These are phyloP conservation scores for Oreonectes daqikongensis DNA, from an alignment of 2,797 vertebrate genomes.

Conservation along the genomic window DNA sequence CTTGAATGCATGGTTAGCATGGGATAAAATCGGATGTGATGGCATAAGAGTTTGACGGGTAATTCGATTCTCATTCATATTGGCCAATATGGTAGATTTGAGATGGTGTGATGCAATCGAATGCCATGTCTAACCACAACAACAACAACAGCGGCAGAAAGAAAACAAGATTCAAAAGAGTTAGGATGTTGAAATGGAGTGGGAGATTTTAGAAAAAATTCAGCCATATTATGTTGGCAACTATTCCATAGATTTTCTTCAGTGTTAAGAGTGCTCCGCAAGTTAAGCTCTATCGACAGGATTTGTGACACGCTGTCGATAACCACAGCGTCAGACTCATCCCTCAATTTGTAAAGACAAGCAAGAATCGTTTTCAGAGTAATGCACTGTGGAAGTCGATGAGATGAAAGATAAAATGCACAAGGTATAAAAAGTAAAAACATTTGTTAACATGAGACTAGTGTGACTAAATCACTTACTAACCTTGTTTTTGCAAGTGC, in stretches of 20 bases:
- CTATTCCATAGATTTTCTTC: not conserved
- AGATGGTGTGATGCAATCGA: constrained; percentile 21
- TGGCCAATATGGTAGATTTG: constrained; percentile 17
- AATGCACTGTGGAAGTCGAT: not conserved
- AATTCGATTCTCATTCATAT: constrained; percentile 32
- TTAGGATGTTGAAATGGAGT: not conserved
- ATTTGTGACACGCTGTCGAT: not conserved
- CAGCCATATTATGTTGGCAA: not conserved
- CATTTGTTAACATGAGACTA: not conserved
- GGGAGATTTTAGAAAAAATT: not conserved
- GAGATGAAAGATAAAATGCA: not conserved
- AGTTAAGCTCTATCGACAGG: not conserved
- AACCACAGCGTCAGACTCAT: not conserved
- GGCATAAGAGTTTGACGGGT: constrained; percentile 7
- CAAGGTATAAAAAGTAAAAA: too few species aligned
- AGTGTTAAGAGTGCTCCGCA: not conserved
- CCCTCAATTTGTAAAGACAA: not conserved
- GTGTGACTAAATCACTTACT: not conserved
- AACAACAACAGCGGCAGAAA: not conserved
- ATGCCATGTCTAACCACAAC: constrained; percentile 6
- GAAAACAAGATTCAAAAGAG: constrained; percentile 18
- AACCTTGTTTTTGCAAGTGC: not conserved
- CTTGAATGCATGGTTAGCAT: not conserved
- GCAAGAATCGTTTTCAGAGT: not conserved
- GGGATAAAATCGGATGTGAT: constrained; percentile 3